A percentile compares a stretch with the other conserved stretches of the same genome.
These are phyloP conservation scores for Pocota personata DNA, from an alignment of 2,888 invertebrate genomes.

Conservation along the genomic window DNA sequence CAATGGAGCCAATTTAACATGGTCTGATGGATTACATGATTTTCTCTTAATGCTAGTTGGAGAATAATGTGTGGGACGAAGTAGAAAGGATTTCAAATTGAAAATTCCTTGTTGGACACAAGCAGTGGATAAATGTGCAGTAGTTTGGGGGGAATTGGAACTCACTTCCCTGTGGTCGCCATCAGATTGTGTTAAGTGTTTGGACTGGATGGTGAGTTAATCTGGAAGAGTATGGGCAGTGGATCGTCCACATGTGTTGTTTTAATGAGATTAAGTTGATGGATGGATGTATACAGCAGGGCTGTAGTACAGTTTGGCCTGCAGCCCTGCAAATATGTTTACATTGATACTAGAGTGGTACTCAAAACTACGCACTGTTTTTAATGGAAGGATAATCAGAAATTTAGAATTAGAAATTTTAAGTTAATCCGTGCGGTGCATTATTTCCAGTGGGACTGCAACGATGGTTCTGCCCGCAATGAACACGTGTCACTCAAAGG, in stretches of 20 bases:
- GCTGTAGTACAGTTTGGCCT: background rate
- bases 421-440: too few relatives aligned
- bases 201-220: slow-evolving; percentile 13
- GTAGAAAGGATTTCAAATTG: slow-evolving; percentile 53
- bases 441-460: too few relatives aligned
- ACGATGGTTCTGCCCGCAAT: too few relatives aligned
- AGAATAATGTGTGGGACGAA: slow-evolving; percentile 32
- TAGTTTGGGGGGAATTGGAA: background rate
- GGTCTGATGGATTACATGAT: slow-evolving; percentile 72
- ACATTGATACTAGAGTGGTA: background rate
- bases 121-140: slow-evolving; percentile 37
- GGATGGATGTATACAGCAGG: slow-evolving; percentile 38
- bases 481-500: background rate
- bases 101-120: slow-evolving; percentile 40
- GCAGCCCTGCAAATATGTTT: background rate
- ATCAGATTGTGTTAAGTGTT: slow-evolving; percentile 52
- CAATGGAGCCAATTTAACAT: slow-evolving; percentile 68
- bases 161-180: background rate
- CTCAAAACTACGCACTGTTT: background rate
- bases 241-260: slow-evolving; percentile 45
- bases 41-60: slow-evolving; percentile 66
- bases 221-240: slow-evolving; percentile 14
- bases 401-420: background rate
- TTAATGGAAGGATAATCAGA: background rate
- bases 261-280: slow-evolving; percentile 66